Evolutionary conservation across 1,140 invertebrate species (phyloP), one percentile per base, ranked within the genome.

Genomic region (Coenobita brevimanus): DNA sequence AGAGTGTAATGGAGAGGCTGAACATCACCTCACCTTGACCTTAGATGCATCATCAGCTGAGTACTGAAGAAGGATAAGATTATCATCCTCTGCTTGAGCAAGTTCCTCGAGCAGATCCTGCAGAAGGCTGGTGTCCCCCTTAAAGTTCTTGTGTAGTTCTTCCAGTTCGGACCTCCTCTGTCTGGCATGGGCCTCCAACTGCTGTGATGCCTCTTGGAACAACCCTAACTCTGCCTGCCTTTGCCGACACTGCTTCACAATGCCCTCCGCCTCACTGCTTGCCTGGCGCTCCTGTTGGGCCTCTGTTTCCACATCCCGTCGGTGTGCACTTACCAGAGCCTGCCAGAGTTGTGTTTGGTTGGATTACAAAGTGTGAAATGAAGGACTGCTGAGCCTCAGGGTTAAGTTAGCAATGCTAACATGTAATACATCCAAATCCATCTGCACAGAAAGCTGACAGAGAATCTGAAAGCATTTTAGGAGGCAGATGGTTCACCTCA

Each of bases 11-110:
- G 1, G 30, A 69, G 13, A 69, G 24, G 15, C 8, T 33, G 15
- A 46, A 15, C 8, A 71, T 17, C 3, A 24, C 24, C 21, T 17
- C 62, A 88, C 86, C 86, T 88, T 88, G 33, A 82, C 62, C n/a
- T 82, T 88, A 6, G 86, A 88, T 4, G 86, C 86, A 76, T 88
- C 86, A 27, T 88, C 67, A 30, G 79, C 79, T 8, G 86, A 82
- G 46, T 88, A 88, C 41, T 88, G 86, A 46, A 88, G 46, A 8
- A 88, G 69, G 27, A 88, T n/a, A 15, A 88, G 43, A n/a, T 88
- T 88, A 64, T 88, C 86, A 50, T 73, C 69, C 13, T 87, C 85
- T 36, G 76, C 85, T 38, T 81, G 75, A 57, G 85, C 54, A 24
- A 87, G 79, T 27, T 87, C 75, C 30, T 87, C 85, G 27, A 87